Percentiles rank a stretch among this genome's conserved stretches.
Conservation (phyloP, 2,113 vertebrate genomes). For the Nannobrachium achirus region DNA sequence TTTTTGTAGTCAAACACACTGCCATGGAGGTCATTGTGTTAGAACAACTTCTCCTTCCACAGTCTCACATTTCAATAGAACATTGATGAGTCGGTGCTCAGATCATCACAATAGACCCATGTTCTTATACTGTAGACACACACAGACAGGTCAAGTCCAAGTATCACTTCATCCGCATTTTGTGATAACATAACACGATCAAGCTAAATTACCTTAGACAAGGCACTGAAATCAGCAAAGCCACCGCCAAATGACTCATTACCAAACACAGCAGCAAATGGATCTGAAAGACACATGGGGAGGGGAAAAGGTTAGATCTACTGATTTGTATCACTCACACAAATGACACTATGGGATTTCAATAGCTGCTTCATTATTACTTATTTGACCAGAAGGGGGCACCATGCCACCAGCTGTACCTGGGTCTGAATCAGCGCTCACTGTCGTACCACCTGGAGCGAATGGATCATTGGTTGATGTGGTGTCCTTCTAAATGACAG, state of each 20-base stretch:
- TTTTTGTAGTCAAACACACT: background rate
- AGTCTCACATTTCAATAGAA: background rate
- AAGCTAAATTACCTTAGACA: constrained; percentile 87
- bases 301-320: background rate
- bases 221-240: constrained; percentile 93
- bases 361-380: constrained; percentile 20
- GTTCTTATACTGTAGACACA: background rate
- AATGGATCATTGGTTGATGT: constrained; percentile 90
- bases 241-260: constrained; percentile 90
- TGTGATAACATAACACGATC: background rate
- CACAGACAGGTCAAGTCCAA: background rate
- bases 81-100: background rate
- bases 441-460: constrained; percentile 92
- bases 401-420: constrained; percentile 76
- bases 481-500: constrained; percentile 80
- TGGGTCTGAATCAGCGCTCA: constrained; percentile 83
- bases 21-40: background rate
- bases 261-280: constrained; percentile 93
- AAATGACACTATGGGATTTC: background rate
- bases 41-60: background rate
- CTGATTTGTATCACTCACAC: background rate
- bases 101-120: background rate
- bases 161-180: background rate
- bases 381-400: constrained; percentile 38
- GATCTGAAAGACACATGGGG: constrained; percentile 76